Percentiles rank a stretch among this genome's conserved stretches.
Conservation (phyloP, 2,113 vertebrate species). For the Rhinolophus ferrumequinum region DNA sequence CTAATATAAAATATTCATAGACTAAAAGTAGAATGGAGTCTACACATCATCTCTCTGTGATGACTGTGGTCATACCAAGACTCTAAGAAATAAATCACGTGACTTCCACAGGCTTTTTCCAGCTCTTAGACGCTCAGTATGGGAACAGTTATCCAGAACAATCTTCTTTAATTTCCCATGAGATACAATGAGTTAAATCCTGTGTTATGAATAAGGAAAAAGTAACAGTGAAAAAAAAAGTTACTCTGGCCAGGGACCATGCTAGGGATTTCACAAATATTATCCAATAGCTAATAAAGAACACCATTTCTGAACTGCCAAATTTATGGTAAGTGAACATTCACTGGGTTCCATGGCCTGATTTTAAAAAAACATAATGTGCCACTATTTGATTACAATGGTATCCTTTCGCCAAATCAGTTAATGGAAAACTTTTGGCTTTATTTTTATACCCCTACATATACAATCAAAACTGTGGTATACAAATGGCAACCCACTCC, state of each 20-base stretch:
- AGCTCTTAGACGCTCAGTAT: not conserved
- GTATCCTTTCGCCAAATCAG: not conserved
- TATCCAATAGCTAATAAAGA: not conserved
- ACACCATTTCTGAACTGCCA: not conserved
- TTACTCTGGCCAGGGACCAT: not conserved
- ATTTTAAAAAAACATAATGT: not conserved
- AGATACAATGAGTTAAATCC: not conserved
- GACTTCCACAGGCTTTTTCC: slow-evolving; percentile 35
- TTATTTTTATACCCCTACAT: not conserved
- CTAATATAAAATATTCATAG: slow-evolving; percentile 25
- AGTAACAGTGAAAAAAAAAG: not conserved
- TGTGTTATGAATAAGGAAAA: slow-evolving; percentile 27
- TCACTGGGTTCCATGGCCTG: not conserved
- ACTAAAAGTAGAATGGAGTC: slow-evolving; percentile 12
- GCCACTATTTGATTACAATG: not conserved
- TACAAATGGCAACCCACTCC: not conserved
- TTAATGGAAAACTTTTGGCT: not conserved
- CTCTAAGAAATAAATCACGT: not conserved
- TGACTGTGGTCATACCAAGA: not conserved
- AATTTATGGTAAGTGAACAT: not conserved
- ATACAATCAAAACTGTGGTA: not conserved
- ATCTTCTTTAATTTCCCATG: slow-evolving; percentile 24
- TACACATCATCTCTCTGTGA: not conserved
- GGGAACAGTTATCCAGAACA: not conserved
- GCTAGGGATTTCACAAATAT: not conserved